Evolutionary conservation across 1,140 invertebrate species (phyloP).

Genomic region (Plectrocnemia conspersa): DNA sequence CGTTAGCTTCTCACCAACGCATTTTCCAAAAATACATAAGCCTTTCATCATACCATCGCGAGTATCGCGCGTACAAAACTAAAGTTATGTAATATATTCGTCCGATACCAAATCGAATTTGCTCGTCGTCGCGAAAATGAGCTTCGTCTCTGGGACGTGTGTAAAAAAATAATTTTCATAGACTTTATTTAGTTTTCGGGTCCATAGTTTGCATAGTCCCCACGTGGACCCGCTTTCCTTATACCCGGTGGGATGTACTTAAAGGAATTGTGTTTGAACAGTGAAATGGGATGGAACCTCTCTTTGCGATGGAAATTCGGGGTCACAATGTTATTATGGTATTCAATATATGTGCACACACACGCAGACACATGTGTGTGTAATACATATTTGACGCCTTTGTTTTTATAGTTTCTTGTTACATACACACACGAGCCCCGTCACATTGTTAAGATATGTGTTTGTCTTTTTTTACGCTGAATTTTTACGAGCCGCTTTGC

Average conservation of each 20-base stretch:
- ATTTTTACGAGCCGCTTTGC: constrained; percentile 28
- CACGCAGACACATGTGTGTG: constrained; percentile 5
- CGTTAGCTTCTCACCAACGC: neutral
- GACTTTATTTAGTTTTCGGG: constrained; percentile 14
- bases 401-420: constrained; percentile 36
- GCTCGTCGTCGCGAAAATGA: constrained; percentile 7
- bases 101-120: constrained; percentile 20
- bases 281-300: constrained; percentile 35
- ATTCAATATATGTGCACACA: constrained; percentile 23
- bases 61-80: constrained; percentile 3
- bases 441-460: constrained; percentile 32
- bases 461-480: constrained; percentile 33
- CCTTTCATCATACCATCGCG: no score
- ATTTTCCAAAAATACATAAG: neutral
- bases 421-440: constrained; percentile 13
- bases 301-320: constrained; percentile 35
- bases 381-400: constrained; percentile 26
- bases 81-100: constrained; percentile 3
- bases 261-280: constrained; percentile 37
- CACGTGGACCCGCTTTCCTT: constrained; percentile 13
- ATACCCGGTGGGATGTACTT: constrained; percentile 29
- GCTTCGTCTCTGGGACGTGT: neutral
- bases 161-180: constrained; percentile 13
- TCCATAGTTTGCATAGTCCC: constrained; percentile 28
- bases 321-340: constrained; percentile 34